Conservation (phyloP, 2,113 vertebrate genomes). For the Halichoeres trimaculatus region DNA sequence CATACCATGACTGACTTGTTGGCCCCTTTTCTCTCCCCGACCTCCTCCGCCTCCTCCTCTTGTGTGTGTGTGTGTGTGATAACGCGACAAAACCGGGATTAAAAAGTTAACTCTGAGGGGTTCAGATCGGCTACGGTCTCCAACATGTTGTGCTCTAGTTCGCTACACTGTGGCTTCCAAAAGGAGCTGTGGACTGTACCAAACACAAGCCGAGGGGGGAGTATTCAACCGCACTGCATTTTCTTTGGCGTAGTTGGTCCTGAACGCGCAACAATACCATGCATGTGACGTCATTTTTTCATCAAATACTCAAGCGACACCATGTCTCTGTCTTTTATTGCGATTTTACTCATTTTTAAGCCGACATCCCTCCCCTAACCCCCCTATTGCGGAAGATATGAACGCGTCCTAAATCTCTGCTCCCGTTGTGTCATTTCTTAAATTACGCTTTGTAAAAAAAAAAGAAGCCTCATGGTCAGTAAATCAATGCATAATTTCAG, state of each 20-base stretch:
- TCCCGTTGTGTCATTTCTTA: constrained; percentile 73
- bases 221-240: accelerated
- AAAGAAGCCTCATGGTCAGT: constrained; percentile 34
- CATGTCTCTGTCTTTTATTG: accelerated
- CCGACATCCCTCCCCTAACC: accelerated
- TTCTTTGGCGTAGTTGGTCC: accelerated
- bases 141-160: constrained; percentile 77
- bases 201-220: constrained; percentile 38
- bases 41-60: constrained; percentile 51
- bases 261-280: too few species aligned
- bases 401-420: constrained; percentile 53
- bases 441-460: constrained; percentile 63
- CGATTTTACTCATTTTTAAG: background rate
- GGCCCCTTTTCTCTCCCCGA: constrained; percentile 33
- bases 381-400: constrained; percentile 44
- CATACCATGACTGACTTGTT: constrained; percentile 69
- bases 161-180: constrained; percentile 61
- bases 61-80: constrained; percentile 30
- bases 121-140: constrained; percentile 28
- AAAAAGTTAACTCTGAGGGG: constrained; percentile 71
- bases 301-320: accelerated
- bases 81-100: constrained; percentile 66
- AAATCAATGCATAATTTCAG: constrained; percentile 38
- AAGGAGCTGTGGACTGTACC: constrained; percentile 78
- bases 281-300: accelerated